phyloP scores from a whole-genome alignment of 2,113 vertebrate genomes.

The Zosterops hypoxanthus region DNA sequence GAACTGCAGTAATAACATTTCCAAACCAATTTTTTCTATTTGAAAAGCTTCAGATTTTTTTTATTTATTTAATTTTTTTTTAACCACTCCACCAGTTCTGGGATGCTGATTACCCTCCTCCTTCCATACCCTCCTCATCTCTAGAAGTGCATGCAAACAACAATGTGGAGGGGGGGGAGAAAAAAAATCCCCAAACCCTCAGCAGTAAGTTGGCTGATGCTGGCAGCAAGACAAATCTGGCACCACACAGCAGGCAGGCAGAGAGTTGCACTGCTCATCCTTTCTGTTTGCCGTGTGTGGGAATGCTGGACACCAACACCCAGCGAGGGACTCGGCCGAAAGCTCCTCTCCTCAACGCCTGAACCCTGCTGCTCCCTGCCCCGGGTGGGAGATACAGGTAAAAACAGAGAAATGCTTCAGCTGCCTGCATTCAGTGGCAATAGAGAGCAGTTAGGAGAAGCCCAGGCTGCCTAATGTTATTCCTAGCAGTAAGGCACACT shows the following conservation, averaged over 20 bases:
- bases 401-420: conserved; percentile 31
- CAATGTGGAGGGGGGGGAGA: accelerated
- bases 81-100: not conserved
- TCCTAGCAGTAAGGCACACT: not conserved
- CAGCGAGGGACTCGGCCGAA: conserved; percentile 32
- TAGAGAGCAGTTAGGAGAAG: conserved; percentile 1
- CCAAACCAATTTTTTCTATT: not conserved
- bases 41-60: not conserved
- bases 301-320: conserved; percentile 75
- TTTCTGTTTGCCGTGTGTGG: conserved; percentile 72
- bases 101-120: conserved; percentile 10
- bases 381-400: conserved; percentile 69
- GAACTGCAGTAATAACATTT: conserved; percentile 24
- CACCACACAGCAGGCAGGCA: conserved; percentile 75
- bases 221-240: conserved; percentile 79
- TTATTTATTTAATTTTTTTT: not conserved
- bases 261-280: conserved; percentile 70
- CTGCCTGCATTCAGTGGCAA: not conserved
- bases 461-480: not conserved
- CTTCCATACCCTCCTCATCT: not conserved
- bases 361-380: conserved; percentile 30
- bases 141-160: conserved; percentile 53
- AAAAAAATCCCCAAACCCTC: conserved; percentile 3
- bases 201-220: conserved; percentile 77
- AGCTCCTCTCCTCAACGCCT: not conserved